These are phyloP conservation scores for Spongia lamella DNA, from an alignment of 37 sponge, comb jelly and placozoan species.

Conservation along the genomic window DNA sequence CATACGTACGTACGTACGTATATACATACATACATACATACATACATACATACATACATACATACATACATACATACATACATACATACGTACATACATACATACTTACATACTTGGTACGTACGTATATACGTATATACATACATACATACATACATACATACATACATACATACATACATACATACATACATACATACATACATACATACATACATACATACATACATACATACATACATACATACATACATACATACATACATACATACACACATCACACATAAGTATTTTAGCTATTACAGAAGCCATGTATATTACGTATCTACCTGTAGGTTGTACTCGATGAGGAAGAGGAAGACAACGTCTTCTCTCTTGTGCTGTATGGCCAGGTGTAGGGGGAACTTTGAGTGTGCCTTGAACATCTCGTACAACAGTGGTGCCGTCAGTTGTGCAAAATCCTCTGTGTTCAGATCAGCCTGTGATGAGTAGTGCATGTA, in stretches of 20 bases:
- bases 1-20: no score
- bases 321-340: conserved; percentile 70
- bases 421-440: conserved; percentile 92
- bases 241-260: neutral
- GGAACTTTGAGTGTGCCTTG: conserved; percentile 82
- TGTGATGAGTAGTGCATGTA: conserved; percentile 4
- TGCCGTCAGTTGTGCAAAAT: conserved; percentile 81
- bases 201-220: conserved; percentile 16
- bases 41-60: neutral
- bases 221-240: conserved; percentile 4
- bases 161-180: no score
- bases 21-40: no score
- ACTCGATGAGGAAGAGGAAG: conserved; percentile 91
- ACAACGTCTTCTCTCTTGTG: conserved; percentile 89
- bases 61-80: neutral
- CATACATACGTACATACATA: no score
- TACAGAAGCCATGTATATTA: no score
- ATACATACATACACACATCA: neutral
- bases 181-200: conserved; percentile 16
- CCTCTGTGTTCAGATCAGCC: conserved; percentile 77
- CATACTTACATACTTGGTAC: neutral
- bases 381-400: conserved; percentile 92
- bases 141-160: no score
- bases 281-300: neutral
- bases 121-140: no score